Percentiles rank a stretch among this genome's conserved stretches.
Evolutionary conservation across 2,113 vertebrate genomes (phyloP).

Genomic region (Bos taurus): ARS-UCD2.0 NC_037338.1:36740001-36740500

Average conservation of each 20-base stretch:
- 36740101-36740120: not conserved
- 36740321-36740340: not conserved
- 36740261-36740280: not conserved
- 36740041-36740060: not conserved
- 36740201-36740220: not conserved
- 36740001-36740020: not conserved
- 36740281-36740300: not conserved
- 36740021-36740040: not conserved
- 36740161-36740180: not conserved
- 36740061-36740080: not conserved
- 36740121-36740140: not conserved
- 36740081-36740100: not conserved
- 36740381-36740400: not conserved
- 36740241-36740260: not conserved
- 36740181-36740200: not conserved
- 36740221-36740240: not conserved
- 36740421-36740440: not conserved
- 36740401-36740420: not conserved
- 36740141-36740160: not conserved
- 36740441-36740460: not conserved
- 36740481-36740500: constrained; percentile 3
- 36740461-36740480: not conserved
- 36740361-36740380: not conserved
- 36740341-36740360: not conserved
- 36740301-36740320: not conserved